phyloP scores from a whole-genome alignment of 1,140 invertebrate genomes.

The Meteorus sp. region DNA sequence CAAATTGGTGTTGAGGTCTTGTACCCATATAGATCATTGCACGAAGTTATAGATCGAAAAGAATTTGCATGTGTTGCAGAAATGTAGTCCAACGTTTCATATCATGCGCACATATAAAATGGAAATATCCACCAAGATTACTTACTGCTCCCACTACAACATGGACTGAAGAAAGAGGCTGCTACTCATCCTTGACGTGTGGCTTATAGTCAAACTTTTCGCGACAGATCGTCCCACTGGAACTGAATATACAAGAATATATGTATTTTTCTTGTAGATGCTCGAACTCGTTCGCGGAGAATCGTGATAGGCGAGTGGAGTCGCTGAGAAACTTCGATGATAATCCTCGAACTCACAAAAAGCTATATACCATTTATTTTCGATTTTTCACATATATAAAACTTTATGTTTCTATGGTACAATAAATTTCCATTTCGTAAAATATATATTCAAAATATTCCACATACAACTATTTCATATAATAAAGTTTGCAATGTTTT shows the following conservation, averaged over 20 bases:
- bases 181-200: slow-evolving; percentile 2
- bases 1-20: too few relatives aligned
- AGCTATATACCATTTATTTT: slow-evolving; percentile 1
- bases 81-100: too few relatives aligned
- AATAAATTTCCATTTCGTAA: too few relatives aligned
- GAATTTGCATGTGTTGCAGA: too few relatives aligned
- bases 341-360: neutral
- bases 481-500: too few relatives aligned
- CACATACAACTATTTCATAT: too few relatives aligned
- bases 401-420: too few relatives aligned
- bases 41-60: too few relatives aligned
- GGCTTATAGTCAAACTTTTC: slow-evolving; percentile 20
- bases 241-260: slow-evolving; percentile 23
- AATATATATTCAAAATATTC: too few relatives aligned
- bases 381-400: neutral
- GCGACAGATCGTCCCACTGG: slow-evolving; percentile 22
- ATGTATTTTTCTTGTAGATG: neutral
- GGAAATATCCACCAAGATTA: neutral
- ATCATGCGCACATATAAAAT: neutral
- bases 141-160: neutral
- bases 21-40: too few relatives aligned
- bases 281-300: neutral
- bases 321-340: neutral
- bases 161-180: neutral
- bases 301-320: neutral